Conservation (phyloP, 2,113 vertebrate species). For the Oreochromis aureus region DNA sequence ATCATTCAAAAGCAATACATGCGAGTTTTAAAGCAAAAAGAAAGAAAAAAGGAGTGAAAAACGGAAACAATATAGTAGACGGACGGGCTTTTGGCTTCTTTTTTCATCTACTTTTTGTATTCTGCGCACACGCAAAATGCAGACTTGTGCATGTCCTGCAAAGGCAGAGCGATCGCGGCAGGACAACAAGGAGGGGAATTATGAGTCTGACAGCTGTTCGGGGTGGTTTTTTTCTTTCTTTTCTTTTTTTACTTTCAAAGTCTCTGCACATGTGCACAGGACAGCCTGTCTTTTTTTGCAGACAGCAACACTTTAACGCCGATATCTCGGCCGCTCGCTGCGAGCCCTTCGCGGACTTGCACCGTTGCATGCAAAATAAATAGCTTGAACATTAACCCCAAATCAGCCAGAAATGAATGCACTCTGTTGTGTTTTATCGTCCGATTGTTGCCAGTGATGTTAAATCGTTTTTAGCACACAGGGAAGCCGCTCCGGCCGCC, state of each 20-base stretch:
- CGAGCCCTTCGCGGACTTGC: background rate
- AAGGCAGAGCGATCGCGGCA: background rate
- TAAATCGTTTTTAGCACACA: background rate
- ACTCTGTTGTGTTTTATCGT: background rate
- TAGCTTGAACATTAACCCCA: background rate
- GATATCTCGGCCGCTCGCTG: background rate
- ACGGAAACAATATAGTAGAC: background rate
- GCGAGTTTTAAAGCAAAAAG: background rate
- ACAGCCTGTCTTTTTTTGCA: background rate
- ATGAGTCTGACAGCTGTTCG: background rate
- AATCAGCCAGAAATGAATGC: background rate
- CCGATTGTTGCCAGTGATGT: background rate
- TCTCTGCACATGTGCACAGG: background rate
- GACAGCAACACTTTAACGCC: background rate
- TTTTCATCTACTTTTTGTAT: background rate
- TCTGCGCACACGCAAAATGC: constrained; percentile 37
- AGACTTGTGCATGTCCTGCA: constrained; percentile 21
- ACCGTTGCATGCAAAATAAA: background rate
- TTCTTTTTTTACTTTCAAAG: background rate
- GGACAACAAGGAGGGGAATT: background rate
- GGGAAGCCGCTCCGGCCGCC: background rate
- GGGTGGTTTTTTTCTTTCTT: fast-evolving
- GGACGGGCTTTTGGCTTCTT: background rate
- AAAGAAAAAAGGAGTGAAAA: background rate
- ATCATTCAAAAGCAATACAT: background rate